phyloP scores from a whole-genome alignment of 2,797 vertebrate genomes.

The Craterocephalus amniculus region DNA sequence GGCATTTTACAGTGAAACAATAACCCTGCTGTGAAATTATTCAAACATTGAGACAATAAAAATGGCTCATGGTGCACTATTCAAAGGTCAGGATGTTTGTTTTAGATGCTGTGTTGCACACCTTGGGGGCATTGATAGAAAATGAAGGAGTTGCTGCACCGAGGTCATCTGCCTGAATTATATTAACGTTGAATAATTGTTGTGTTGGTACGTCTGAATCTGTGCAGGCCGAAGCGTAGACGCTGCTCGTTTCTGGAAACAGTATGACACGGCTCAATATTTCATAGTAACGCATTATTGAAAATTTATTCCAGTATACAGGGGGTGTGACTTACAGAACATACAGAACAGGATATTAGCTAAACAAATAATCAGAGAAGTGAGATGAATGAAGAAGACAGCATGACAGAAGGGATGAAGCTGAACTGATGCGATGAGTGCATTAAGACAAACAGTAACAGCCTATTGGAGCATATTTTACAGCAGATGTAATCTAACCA shows the following conservation, averaged over 20 bases:
- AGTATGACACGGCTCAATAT: constrained; percentile 5
- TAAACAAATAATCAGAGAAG: constrained; percentile 33
- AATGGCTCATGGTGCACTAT: background rate
- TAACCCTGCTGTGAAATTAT: background rate
- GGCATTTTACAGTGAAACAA: background rate
- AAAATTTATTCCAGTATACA: constrained; percentile 53
- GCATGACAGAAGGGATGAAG: constrained; percentile 8
- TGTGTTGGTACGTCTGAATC: constrained; percentile 1
- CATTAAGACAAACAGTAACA: background rate
- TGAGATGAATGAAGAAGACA: constrained; percentile 12
- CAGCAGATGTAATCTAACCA: background rate
- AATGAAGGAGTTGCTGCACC: constrained; percentile 24
- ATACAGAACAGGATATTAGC: constrained; percentile 11
- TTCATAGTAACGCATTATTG: constrained; percentile 50
- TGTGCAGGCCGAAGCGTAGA: background rate
- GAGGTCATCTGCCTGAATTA: constrained; percentile 31
- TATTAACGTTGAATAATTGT: constrained; percentile 41
- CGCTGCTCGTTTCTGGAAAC: constrained; percentile 7
- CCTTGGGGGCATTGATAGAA: constrained; percentile 29
- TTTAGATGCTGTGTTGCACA: constrained; percentile 2
- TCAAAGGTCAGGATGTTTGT: background rate
- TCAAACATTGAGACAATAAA: background rate
- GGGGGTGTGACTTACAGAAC: constrained; percentile 17
- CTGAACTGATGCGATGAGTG: constrained; percentile 18
- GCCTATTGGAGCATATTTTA: background rate